Conservation (phyloP, 2,797 vertebrate species). For the Falco berigora region DNA sequence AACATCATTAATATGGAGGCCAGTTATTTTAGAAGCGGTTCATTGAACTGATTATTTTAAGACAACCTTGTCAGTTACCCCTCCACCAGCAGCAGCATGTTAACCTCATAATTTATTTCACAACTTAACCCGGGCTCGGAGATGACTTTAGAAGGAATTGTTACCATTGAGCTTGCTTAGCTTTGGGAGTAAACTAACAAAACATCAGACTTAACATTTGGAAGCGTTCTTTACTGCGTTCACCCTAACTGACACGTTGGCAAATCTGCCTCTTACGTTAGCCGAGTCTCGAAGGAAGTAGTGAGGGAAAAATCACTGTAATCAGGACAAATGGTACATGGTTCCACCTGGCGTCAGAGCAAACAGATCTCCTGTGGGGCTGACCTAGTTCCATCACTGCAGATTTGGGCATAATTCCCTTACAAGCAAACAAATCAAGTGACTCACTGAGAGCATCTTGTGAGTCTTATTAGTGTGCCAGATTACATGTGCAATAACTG, state of each 20-base stretch:
- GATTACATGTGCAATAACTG: neutral
- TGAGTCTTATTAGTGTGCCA: neutral
- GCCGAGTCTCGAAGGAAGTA: neutral
- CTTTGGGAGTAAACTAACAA: neutral
- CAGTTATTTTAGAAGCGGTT: slow-evolving; percentile 8
- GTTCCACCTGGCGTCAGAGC: neutral
- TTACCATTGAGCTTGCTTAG: neutral
- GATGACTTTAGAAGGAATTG: neutral
- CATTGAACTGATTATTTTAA: slow-evolving; percentile 15
- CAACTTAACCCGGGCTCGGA: neutral
- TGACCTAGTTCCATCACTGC: slow-evolving; percentile 25
- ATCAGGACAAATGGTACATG: neutral
- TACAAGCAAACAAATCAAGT: neutral
- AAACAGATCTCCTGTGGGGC: neutral
- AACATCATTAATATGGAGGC: neutral
- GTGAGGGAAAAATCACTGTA: rapidly evolving
- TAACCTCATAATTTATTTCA: neutral
- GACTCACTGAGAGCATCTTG: neutral
- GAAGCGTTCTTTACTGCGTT: neutral
- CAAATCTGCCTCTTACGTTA: neutral
- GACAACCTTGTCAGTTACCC: neutral
- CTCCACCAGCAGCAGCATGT: neutral
- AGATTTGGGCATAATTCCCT: neutral
- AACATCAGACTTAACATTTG: neutral
- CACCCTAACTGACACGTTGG: neutral